Base-by-base conservation (phyloP, 1,140 invertebrate species). In the Drosophila prosaltans region DNA sequence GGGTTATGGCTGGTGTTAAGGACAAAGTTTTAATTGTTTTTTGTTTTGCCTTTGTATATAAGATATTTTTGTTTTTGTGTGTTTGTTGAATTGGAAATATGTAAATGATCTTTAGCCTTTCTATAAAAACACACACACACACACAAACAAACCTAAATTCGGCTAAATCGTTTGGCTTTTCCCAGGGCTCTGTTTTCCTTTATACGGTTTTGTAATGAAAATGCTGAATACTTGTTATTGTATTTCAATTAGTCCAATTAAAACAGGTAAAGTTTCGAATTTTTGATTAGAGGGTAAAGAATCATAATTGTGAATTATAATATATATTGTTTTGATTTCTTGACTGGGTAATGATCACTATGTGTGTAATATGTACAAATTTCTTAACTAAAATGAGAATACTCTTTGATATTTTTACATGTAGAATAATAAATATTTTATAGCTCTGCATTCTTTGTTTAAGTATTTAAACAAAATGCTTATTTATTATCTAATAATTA, bases 11-110 rank as follows among this genome's bases (percentile, higher is more conserved):
- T 74, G 70, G 70, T 89, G 78, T 81, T 78, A 80, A 79, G 67
- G 80, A 67, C 80, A 84, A 89, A 89, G 66, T 89, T 89, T 89
- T 89, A 89, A 89, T 89, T 89, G 85, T 89, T 89, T 88, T 85
- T 72, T 66, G 76, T 67, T 74, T 80, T 71, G 65, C 61, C 58
- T 45, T 66, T 55, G 39, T 9, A 67, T 63, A 54, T 68, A 41
- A 60, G 36, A 57, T 68, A 36, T 41, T n/a, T 48, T 62, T 55
- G 28, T 21, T 68, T 65, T 78, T 60, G 32, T 73, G 68, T 74
- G 80, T 81, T 69, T 80, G 70, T 74, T 71, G 84, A 89, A 89
- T 89, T 75, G 80, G 59, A 89, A 89, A 89, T 89, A 88, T 88
- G 84, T 84, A 88, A 89, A 89, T 89, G 36, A 72, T 72, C 72